Conservation (phyloP, 2,888 invertebrate genomes). For the Diabrotica balteata region DNA sequence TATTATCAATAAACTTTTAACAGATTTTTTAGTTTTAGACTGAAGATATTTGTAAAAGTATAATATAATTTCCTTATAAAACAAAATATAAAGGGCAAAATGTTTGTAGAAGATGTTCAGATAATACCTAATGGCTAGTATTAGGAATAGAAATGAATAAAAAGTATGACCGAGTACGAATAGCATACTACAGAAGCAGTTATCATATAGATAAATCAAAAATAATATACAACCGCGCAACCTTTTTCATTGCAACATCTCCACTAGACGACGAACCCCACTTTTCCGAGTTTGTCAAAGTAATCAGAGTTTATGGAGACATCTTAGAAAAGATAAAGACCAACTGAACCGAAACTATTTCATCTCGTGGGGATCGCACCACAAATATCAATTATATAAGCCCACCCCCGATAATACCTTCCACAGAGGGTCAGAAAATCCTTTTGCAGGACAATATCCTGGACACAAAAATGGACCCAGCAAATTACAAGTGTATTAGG, state of each 20-base stretch:
- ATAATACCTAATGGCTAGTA: no score
- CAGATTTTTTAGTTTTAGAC: no score
- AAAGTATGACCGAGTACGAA: no score
- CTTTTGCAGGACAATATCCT: slow-evolving; percentile 35
- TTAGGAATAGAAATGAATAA: no score
- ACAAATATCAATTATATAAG: slow-evolving; percentile 60
- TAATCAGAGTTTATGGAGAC: slow-evolving; percentile 61
- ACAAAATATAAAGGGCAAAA: no score
- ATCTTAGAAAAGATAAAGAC: slow-evolving; percentile 58
- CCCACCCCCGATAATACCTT: slow-evolving; percentile 49
- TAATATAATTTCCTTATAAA: no score
- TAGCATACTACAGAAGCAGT: no score
- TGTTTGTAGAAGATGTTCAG: no score
- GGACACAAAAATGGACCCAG: neutral
- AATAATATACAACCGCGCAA: neutral
- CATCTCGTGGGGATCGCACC: slow-evolving; percentile 55
- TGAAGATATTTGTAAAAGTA: no score
- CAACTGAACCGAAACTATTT: slow-evolving; percentile 58
- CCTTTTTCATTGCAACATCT: neutral
- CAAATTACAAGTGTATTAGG: no score
- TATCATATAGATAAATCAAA: no score
- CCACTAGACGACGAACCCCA: neutral
- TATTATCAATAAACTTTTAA: no score
- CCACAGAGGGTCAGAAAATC: slow-evolving; percentile 40
- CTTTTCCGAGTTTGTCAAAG: slow-evolving; percentile 37